Conservation (phyloP, 2,888 invertebrate species). For the Andrena hattorfiana region DNA sequence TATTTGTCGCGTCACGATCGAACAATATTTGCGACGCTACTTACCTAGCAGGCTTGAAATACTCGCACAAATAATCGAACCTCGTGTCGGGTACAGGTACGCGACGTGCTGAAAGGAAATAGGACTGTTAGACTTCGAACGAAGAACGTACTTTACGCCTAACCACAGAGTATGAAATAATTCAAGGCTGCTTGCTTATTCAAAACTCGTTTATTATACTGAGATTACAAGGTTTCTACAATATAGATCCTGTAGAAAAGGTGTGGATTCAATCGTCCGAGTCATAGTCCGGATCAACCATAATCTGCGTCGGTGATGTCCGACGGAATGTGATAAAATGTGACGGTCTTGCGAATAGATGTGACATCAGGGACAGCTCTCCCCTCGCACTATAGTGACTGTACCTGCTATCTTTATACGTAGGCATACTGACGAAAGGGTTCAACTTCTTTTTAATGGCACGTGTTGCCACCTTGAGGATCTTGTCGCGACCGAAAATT, state of each 20-base stretch:
- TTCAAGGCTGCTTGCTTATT: not conserved
- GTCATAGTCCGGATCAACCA: constrained; percentile 25
- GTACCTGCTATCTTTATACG: rapidly evolving
- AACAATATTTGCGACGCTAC: constrained; percentile 72
- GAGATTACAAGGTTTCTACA: not conserved
- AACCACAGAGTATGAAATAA: not conserved
- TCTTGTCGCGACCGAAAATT: constrained; percentile 84
- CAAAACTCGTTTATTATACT: not conserved
- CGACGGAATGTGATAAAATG: constrained; percentile 52
- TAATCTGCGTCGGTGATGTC: constrained; percentile 59
- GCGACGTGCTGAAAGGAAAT: constrained; percentile 89
- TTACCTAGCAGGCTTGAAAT: constrained; percentile 97
- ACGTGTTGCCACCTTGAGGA: constrained; percentile 84
- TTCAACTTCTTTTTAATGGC: constrained; percentile 86
- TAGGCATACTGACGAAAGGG: constrained; percentile 84
- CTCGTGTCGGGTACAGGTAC: constrained; percentile 98
- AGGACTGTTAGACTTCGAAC: constrained; percentile 64
- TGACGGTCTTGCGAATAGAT: not conserved
- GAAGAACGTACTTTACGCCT: not conserved
- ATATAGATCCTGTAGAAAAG: not conserved
- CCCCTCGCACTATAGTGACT: not conserved
- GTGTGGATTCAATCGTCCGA: not conserved
- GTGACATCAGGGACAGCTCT: constrained; percentile 5
- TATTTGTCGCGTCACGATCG: constrained; percentile 46
- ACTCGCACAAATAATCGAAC: constrained; percentile 96